Evolutionary conservation across 1,140 invertebrate species (phyloP).

Genomic region (Bombus waltoni): DNA sequence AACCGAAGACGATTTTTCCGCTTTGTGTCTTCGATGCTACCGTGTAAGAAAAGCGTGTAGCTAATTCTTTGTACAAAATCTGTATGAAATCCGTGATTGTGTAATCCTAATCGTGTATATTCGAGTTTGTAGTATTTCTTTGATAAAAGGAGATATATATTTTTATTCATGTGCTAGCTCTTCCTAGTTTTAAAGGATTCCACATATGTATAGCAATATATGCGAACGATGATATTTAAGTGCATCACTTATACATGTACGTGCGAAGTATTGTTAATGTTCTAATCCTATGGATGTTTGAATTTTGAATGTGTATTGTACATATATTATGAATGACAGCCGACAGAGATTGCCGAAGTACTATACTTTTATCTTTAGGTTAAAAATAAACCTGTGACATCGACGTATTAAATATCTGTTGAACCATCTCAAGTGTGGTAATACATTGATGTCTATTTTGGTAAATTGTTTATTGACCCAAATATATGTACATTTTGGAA

Average conservation of each 20-base stretch:
- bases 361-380: slow-evolving; percentile 22
- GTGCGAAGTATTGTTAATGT: background rate
- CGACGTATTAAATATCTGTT: background rate
- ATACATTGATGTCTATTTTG: background rate
- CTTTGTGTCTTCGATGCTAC: slow-evolving; percentile 5
- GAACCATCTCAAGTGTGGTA: background rate
- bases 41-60: background rate
- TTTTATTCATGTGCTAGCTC: slow-evolving; percentile 29
- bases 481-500: slow-evolving; percentile 13
- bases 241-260: background rate
- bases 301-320: slow-evolving; percentile 16
- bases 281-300: background rate
- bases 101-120: background rate
- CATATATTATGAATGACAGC: background rate
- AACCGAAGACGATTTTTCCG: background rate
- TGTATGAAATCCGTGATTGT: background rate
- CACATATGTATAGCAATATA: background rate
- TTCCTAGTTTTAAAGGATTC: slow-evolving; percentile 11
- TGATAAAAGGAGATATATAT: slow-evolving; percentile 20
- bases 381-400: slow-evolving; percentile 34
- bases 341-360: background rate
- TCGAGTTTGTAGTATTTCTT: background rate
- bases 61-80: slow-evolving; percentile 11
- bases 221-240: background rate
- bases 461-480: slow-evolving; percentile 7